Evolutionary conservation across 1,140 invertebrate genomes (phyloP), one percentile per base, ranked within the genome.

Genomic region (Agraylea sexmaculata): DNA sequence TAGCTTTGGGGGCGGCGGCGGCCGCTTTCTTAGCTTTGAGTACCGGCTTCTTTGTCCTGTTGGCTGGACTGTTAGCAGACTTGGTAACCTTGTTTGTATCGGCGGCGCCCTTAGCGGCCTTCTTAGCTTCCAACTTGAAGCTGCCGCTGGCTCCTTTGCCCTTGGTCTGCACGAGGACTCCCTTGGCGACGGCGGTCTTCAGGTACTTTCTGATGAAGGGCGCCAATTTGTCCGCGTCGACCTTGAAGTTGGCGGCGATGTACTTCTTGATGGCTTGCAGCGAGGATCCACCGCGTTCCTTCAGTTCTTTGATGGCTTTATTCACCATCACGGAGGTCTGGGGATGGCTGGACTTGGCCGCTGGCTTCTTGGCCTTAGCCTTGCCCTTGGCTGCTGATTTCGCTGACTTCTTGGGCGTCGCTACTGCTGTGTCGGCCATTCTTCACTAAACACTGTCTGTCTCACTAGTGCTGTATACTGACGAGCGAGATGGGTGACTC

Each of bases 181-280:
- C 73, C 12, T 58, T 62, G 0, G 57, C 59, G 13, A 77, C 71
- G 15, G 72, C 71, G 29, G 54, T 56, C 51, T 73, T 75, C 45
- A 77, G 50, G 40, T 71, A 73, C 43, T 72, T 74, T 46, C 69
- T 72, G 40, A 75, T 75, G 59, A 74, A 75, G n/a, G 71, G 69
- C 5, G 71, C 64, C 41, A 67, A 49, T 53, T 71, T 73, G 40
- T 74, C 69, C 11, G 64, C 60, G 55, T 75, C 73, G 16, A 74
- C 58, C 32, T 71, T 73, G 58, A 73, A 75, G 29, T 64, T 67
- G 2, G 65, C 59, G 12, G 63, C 53, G 35, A 77, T 70, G 58
- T 75, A 77, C 52, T 77, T 78, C 54, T 77, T 75, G 53, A 78
- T 77, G 7, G 73, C 74, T 46, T 71, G 65, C 21, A 75, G 54